Base-by-base conservation (phyloP, 2,888 invertebrate genomes). In the Pyrgus malvae region DNA sequence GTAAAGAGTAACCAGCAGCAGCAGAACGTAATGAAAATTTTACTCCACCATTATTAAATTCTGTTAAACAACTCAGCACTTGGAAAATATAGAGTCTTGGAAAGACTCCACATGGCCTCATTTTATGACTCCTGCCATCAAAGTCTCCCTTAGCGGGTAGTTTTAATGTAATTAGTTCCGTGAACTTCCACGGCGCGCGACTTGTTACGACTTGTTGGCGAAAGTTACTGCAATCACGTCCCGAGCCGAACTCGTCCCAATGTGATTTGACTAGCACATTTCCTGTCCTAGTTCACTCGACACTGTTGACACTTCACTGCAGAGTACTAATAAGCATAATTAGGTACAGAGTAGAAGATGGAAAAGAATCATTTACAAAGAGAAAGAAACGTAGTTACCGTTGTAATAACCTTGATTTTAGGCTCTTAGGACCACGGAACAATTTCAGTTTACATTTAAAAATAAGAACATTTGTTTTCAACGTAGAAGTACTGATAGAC, bases 121-220 rank as follows among this genome's bases (percentile, higher is more conserved):
- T 19, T 40, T 48, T 38, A 48, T 38, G 29, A 29, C 27, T 42
- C n/a, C 41, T 40, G 19, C 25, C 44, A 44, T 31, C 44, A 44
- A 44, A 29, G 33, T 33, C 33, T 11, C 1, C 17, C 14, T 27
- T 19, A 38, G 11, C 19, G 27, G 8, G 27, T 48, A 48, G 38
- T 48, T 48, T 29, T 49, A 41, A 49, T 19, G 49, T 41, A 49
- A 49, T 49, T 49, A 49, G 40, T 41, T 31, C 40, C 17, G 17
- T 23, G 38, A 49, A 38, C 17, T 37, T 37, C 38, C 27, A 7
- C 48, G 37, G 17, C 37, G 23, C 33, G 19, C 46, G 37, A 27
- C 38, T 38, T 38, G 37, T 48, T 48, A 48, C 12, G 17, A 38
- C 21, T 41, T 41, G 49, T 41, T 23, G 40, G 40, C 6, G 8